Conservation (phyloP, 2,113 vertebrate species). For the Salvelinus namaycush region DNA sequence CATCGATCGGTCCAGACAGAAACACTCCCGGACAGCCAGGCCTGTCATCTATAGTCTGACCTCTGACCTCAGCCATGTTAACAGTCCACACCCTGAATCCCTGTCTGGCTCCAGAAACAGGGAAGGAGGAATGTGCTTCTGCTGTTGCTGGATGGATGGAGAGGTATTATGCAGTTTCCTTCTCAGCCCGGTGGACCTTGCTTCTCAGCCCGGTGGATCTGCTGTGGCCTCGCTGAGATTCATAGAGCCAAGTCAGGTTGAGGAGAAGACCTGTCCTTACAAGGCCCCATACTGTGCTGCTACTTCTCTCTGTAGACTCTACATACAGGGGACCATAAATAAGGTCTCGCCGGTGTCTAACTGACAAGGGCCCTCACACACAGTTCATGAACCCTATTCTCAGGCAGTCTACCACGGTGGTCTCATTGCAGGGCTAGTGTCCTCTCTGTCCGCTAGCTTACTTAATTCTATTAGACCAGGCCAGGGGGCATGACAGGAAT, state of each 20-base stretch:
- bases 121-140: constrained; percentile 23
- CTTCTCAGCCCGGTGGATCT: neutral
- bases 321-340: constrained; percentile 39
- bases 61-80: constrained; percentile 37
- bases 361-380: constrained; percentile 40
- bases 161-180: neutral
- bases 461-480: constrained; percentile 62
- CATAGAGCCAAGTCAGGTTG: neutral
- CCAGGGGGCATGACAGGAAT: constrained; percentile 48
- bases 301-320: constrained; percentile 23
- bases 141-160: constrained; percentile 17
- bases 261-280: neutral
- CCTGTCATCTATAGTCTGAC: constrained; percentile 51
- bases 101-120: constrained; percentile 54
- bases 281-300: neutral
- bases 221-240: neutral
- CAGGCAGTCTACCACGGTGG: constrained; percentile 64
- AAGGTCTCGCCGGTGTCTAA: constrained; percentile 35
- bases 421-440: constrained; percentile 40
- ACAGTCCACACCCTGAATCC: constrained; percentile 50
- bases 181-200: neutral
- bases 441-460: constrained; percentile 35
- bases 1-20: constrained; percentile 13
- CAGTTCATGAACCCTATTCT: constrained; percentile 52
- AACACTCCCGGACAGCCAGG: constrained; percentile 33